Conservation (phyloP, 2,888 invertebrate species). For the Lagria hirta region DNA sequence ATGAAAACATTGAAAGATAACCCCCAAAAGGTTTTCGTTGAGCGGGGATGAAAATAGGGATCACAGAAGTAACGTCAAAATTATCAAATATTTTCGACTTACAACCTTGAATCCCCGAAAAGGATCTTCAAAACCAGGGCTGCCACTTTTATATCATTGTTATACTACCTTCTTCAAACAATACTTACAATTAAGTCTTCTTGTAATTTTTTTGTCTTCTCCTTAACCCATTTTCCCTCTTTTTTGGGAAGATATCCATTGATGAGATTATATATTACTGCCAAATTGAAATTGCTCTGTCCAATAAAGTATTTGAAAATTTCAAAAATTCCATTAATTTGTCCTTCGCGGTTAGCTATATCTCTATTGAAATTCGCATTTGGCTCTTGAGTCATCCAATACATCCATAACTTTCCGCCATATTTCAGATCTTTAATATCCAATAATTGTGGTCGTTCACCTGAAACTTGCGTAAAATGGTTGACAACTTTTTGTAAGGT, state of each 20-base stretch:
- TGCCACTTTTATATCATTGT: no score
- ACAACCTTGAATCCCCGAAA: no score
- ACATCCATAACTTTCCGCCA: slow-evolving; percentile 70
- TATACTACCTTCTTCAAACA: no score
- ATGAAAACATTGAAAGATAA: no score
- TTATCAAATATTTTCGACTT: no score
- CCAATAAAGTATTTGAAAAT: slow-evolving; percentile 63
- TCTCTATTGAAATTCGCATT: slow-evolving; percentile 61
- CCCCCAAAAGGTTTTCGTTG: no score
- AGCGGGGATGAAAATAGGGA: no score
- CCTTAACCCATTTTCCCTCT: slow-evolving; percentile 65
- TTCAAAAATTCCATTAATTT: slow-evolving; percentile 59
- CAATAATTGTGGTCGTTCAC: slow-evolving; percentile 41
- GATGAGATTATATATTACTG: slow-evolving; percentile 67
- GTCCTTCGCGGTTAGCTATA: slow-evolving; percentile 64
- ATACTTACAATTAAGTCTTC: slow-evolving; percentile 62
- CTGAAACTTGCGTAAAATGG: slow-evolving; percentile 50
- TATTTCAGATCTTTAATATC: slow-evolving; percentile 56
- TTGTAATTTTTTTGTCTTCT: slow-evolving; percentile 60
- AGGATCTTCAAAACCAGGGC: no score
- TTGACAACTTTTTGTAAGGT: slow-evolving; percentile 44
- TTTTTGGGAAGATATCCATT: slow-evolving; percentile 68
- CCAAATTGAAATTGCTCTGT: slow-evolving; percentile 64
- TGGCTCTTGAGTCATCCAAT: slow-evolving; percentile 72
- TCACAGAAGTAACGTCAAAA: no score